Evolutionary conservation across 2,888 invertebrate genomes (phyloP).

Genomic region (Trachelus stipa): DNA sequence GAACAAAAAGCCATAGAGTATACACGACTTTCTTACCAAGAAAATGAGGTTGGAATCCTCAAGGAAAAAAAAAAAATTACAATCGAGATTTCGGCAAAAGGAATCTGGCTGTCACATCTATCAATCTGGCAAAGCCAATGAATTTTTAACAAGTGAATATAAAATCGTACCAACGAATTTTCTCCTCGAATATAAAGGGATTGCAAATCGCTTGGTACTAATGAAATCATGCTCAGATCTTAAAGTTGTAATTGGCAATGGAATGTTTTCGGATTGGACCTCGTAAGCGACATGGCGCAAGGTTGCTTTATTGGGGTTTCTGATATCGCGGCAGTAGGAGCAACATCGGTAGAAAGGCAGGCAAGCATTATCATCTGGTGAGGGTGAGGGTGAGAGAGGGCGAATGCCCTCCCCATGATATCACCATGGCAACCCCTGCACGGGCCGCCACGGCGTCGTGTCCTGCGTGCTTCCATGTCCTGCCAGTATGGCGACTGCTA

Average conservation of each 20-base stretch:
- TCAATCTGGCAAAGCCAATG: neutral
- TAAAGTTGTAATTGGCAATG: conserved; percentile 37
- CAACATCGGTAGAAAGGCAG: conserved; percentile 52
- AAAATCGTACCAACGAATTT: neutral
- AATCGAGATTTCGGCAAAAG: neutral
- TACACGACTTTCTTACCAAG: conserved; percentile 31
- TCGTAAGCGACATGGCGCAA: conserved; percentile 23
- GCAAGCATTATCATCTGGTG: conserved; percentile 59
- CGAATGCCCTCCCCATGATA: conserved; percentile 58
- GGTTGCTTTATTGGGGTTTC: conserved; percentile 61
- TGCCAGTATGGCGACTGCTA: conserved; percentile 62
- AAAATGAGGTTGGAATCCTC: neutral
- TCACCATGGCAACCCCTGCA: conserved; percentile 65
- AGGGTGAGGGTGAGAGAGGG: conserved; percentile 60
- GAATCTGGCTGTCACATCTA: neutral
- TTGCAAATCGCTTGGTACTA: neutral
- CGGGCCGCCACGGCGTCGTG: conserved; percentile 58
- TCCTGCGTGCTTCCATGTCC: conserved; percentile 59
- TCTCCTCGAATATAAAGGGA: neutral
- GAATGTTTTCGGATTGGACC: conserved; percentile 31
- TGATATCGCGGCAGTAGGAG: conserved; percentile 57
- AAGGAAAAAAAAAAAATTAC: neutral
- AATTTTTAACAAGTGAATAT: neutral
- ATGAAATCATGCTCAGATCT: neutral
- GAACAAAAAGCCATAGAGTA: neutral